Percentiles rank a stretch among this genome's conserved stretches.
These are phyloP conservation scores for Microcebus murinus DNA, from an alignment of 2,113 vertebrate genomes.

Conservation along the genomic window DNA sequence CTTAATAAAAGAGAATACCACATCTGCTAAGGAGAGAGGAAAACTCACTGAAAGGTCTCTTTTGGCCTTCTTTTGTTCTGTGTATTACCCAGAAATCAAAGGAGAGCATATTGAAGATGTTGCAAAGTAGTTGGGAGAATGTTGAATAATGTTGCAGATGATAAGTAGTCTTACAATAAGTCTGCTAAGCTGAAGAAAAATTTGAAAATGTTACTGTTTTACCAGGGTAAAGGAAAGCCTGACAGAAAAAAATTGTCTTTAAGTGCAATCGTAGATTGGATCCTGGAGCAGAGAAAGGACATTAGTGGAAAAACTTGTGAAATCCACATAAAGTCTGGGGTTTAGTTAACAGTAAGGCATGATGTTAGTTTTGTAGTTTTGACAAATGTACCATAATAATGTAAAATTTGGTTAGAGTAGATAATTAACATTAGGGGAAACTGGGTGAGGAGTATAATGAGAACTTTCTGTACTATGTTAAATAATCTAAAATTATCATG, in stretches of 20 bases:
- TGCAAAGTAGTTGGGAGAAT: neutral
- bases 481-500: slow-evolving; percentile 19
- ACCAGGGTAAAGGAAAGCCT: neutral
- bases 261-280: neutral
- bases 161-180: neutral
- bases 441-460: too few species aligned
- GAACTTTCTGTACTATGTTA: neutral
- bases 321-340: neutral
- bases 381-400: neutral
- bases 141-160: neutral
- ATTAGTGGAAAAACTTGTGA: neutral
- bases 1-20: neutral
- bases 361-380: neutral
- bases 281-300: neutral
- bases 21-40: slow-evolving; percentile 2
- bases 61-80: neutral
- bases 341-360: neutral
- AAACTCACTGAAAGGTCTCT: neutral
- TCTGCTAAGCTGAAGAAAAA: neutral
- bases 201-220: neutral
- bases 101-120: neutral
- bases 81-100: neutral
- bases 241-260: neutral
- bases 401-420: neutral
- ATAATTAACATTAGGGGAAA: neutral